A percentile compares a stretch with the other conserved stretches of the same genome.
These are phyloP conservation scores for Nomada hirtipes DNA, from an alignment of 2,888 invertebrate genomes.

Conservation along the genomic window DNA sequence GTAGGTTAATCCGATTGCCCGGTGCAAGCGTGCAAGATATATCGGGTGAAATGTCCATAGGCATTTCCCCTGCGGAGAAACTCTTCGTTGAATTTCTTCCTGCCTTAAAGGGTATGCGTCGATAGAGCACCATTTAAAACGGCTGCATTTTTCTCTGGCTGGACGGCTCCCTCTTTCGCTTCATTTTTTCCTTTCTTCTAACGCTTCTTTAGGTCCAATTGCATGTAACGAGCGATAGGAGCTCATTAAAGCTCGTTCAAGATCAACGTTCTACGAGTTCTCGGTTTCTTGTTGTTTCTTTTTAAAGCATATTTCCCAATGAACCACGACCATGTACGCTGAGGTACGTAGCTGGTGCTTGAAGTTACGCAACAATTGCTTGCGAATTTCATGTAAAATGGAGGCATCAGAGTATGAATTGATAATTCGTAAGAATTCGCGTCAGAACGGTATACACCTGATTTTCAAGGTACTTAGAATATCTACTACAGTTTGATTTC, in stretches of 20 bases:
- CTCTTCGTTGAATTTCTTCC: constrained; percentile 25
- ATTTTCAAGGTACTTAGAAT: constrained; percentile 4
- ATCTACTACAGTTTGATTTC: constrained; percentile 38
- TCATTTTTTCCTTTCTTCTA: constrained; percentile 34
- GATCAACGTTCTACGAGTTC: constrained; percentile 34
- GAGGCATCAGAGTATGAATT: not conserved
- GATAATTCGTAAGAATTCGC: too few relatives aligned
- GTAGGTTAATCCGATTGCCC: constrained; percentile 76
- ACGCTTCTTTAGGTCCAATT: constrained; percentile 51
- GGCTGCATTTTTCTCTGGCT: constrained; percentile 37
- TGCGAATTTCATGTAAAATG: not conserved
- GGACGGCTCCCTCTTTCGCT: constrained; percentile 18
- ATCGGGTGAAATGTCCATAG: constrained; percentile 44
- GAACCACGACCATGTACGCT: not conserved
- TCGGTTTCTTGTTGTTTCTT: not conserved
- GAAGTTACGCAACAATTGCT: not conserved
- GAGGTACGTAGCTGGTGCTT: too few relatives aligned
- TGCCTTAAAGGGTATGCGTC: constrained; percentile 30
- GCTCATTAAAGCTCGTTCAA: constrained; percentile 35
- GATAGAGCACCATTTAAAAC: constrained; percentile 44
- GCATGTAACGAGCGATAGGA: constrained; percentile 46
- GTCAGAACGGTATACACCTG: not conserved
- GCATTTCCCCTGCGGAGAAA: constrained; percentile 43
- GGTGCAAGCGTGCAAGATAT: constrained; percentile 39
- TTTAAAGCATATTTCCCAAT: not conserved